Base-by-base conservation (phyloP, 1,140 invertebrate species). In the Neelides sp. region DNA sequence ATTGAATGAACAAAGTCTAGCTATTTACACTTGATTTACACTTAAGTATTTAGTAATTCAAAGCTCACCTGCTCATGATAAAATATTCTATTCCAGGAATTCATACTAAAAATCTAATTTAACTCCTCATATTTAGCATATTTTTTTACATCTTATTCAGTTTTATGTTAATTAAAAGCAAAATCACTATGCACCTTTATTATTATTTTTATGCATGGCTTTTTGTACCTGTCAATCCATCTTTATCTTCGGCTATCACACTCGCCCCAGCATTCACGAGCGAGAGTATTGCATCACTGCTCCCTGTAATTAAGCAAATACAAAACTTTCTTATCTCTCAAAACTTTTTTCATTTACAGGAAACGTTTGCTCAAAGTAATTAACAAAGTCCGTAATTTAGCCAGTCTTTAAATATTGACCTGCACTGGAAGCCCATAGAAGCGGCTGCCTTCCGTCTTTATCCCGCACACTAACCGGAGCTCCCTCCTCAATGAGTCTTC, bases 361-460 rank as follows among this genome's bases (percentile, higher is more conserved):
- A 32, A 7, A 32, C 28, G n/a, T 32, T 32, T 8, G n/a, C 28
- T 32, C 28, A 7, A 32, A 32, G 7, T 32, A 8, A 13, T 8
- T 5, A 7, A 32, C 28, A 32, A 8, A 32, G 28, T 27, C 5
- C 37, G 5, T 24, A 43, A 8, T 10, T 43, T 10, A 43, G 8
- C 5, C 17, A 8, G 41, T 43, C 8, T 12, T 43, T 10, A 43
- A 27, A 28, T 32, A 32, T 32, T 32, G 62, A 66, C 93, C 94
- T 40, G 91, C 88, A 64, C 91, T 95, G 0, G 93, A 90, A 0
- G 93, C 92, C 94, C 94, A 98, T 2, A 98, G 68, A 24, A 98
- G 75, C 1, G 94, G 92, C 59, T 91, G 87, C 2, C 94, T 71
- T 1, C 88, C 86, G 62, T 98, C 92, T 35, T 84, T 79, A 67